Percentiles rank a stretch among this genome's conserved stretches.
Evolutionary conservation across 2,113 vertebrate species (phyloP).

Genomic region (Vombatus ursinus): DNA sequence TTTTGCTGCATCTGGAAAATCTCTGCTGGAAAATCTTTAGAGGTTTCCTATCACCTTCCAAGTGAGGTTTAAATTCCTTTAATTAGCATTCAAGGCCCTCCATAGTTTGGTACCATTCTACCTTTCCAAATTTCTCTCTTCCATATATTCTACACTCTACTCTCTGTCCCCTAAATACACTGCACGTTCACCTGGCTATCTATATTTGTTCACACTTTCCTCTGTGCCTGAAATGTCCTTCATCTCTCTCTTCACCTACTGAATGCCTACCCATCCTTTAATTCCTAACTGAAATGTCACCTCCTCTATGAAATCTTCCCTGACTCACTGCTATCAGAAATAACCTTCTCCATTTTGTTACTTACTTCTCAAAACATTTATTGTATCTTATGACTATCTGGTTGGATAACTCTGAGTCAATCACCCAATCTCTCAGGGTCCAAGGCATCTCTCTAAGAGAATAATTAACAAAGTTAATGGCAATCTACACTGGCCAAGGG

Average conservation of each 20-base stretch:
- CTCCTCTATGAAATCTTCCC: not conserved
- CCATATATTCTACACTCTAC: not conserved
- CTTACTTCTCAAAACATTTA: not conserved
- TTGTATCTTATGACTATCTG: not conserved
- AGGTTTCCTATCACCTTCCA: not conserved
- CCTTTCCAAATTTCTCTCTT: not conserved
- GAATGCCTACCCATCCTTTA: not conserved
- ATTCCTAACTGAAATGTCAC: not conserved
- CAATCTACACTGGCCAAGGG: not conserved
- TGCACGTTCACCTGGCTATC: not conserved
- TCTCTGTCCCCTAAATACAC: not conserved
- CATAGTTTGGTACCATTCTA: not conserved
- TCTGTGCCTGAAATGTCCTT: not conserved
- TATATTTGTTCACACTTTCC: not conserved
- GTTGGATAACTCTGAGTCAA: not conserved
- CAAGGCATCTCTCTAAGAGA: not conserved
- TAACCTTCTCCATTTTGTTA: not conserved
- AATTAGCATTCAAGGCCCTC: not conserved
- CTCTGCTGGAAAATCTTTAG: not conserved
- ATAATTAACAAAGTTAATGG: too few species aligned
- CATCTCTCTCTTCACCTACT: not conserved
- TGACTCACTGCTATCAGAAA: not conserved
- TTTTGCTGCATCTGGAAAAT: not conserved
- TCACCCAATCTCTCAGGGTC: not conserved
- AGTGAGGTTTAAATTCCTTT: not conserved